Evolutionary conservation across 2,888 invertebrate species (phyloP).

Genomic region (Drosophila neonasuta): DNA sequence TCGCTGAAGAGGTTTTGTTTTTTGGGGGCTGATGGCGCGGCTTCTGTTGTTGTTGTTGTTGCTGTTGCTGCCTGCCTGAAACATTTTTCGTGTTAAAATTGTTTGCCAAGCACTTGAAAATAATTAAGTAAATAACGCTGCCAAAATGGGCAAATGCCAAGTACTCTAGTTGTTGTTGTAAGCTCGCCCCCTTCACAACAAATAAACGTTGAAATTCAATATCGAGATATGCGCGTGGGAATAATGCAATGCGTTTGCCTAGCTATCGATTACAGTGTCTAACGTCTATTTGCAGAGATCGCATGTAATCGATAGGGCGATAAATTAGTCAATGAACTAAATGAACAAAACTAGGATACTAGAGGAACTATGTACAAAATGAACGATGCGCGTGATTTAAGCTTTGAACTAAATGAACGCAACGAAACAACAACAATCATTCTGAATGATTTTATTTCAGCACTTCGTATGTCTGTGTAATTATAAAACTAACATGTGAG

Average conservation of each 20-base stretch:
- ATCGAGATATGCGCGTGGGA: constrained; percentile 60
- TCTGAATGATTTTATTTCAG: not conserved
- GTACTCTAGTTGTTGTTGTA: constrained; percentile 43
- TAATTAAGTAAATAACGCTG: constrained; percentile 75
- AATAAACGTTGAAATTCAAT: constrained; percentile 67
- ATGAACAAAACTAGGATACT: too few relatives aligned
- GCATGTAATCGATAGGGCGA: not conserved
- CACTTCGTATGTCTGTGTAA: not conserved
- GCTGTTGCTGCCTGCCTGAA: constrained; percentile 48
- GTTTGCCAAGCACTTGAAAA: constrained; percentile 75
- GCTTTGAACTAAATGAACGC: too few relatives aligned
- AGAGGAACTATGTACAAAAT: too few relatives aligned
- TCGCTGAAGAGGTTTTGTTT: constrained; percentile 29
- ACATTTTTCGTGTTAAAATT: constrained; percentile 77
- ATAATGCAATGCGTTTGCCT: constrained; percentile 22
- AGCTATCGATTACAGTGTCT: constrained; percentile 26
- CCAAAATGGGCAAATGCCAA: constrained; percentile 52
- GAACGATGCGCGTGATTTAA: too few relatives aligned
- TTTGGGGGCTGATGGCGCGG: not conserved
- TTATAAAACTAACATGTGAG: not conserved
- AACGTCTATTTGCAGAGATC: not conserved
- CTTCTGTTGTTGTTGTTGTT: not conserved
- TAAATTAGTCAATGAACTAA: constrained; percentile 5
- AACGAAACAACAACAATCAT: too few relatives aligned
- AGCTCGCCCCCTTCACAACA: constrained; percentile 14